Conservation (phyloP, 2,888 invertebrate species). For the Xylota segnis region DNA sequence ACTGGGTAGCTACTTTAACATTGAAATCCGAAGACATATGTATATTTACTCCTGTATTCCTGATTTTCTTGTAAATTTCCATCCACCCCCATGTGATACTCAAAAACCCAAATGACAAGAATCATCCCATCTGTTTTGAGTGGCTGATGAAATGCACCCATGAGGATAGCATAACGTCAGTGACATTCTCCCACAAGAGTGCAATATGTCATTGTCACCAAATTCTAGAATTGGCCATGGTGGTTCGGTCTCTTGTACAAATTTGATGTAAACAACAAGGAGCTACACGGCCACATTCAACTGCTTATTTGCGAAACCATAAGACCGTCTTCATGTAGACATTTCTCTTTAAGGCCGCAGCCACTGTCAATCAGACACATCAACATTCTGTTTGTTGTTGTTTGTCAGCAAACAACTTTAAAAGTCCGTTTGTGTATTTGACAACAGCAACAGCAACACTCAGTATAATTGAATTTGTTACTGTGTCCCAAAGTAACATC, state of each 20-base stretch:
- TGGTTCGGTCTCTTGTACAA: background rate
- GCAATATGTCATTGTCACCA: background rate
- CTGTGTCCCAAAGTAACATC: slow-evolving; percentile 35
- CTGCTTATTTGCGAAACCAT: background rate
- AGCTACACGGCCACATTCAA: no score
- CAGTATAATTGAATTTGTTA: slow-evolving; percentile 68
- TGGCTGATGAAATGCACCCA: background rate
- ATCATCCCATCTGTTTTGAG: background rate
- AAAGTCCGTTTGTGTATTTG: slow-evolving; percentile 42
- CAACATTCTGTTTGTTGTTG: slow-evolving; percentile 4
- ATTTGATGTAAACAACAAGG: no score
- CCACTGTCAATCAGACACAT: slow-evolving; percentile 13
- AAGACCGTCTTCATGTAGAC: slow-evolving; percentile 8
- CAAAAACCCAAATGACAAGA: background rate
- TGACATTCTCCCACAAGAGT: background rate
- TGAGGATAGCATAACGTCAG: background rate
- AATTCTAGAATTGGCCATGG: background rate
- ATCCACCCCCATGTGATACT: background rate
- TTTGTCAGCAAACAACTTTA: slow-evolving; percentile 53
- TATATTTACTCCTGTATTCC: background rate
- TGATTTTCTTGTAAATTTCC: background rate
- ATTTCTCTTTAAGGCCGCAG: slow-evolving; percentile 4
- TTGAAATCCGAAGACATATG: background rate
- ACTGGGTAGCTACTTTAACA: no score
- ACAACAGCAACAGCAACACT: slow-evolving; percentile 54